Evolutionary conservation across 2,888 invertebrate species (phyloP).

Genomic region (Asteroscopus sphinx): DNA sequence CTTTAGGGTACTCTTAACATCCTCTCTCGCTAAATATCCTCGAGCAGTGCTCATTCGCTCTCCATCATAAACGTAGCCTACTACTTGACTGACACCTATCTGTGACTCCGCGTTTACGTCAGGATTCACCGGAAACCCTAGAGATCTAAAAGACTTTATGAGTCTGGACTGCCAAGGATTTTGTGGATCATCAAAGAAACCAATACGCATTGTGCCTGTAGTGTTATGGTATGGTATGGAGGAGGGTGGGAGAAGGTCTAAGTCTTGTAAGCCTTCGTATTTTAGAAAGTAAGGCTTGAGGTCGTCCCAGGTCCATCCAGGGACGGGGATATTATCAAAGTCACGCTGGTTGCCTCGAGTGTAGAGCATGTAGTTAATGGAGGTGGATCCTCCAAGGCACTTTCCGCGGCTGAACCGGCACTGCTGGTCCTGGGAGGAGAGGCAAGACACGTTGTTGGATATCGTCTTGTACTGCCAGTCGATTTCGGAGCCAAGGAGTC

Average conservation of each 20-base stretch:
- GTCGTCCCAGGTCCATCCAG: constrained; percentile 75
- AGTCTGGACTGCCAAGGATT: constrained; percentile 73
- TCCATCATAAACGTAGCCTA: constrained; percentile 70
- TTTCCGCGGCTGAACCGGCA: constrained; percentile 76
- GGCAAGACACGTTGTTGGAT: constrained; percentile 75
- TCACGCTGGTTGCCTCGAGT: constrained; percentile 73
- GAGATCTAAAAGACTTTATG: constrained; percentile 57
- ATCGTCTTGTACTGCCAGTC: constrained; percentile 74
- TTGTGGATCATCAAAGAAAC: constrained; percentile 64
- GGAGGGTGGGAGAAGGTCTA: constrained; percentile 62
- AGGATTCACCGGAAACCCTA: constrained; percentile 68
- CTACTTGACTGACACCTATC: constrained; percentile 69
- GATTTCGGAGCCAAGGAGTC: constrained; percentile 62
- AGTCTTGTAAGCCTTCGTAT: constrained; percentile 71
- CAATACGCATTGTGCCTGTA: constrained; percentile 67
- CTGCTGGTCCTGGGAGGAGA: constrained; percentile 59
- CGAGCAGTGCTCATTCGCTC: constrained; percentile 74
- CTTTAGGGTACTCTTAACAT: constrained; percentile 62
- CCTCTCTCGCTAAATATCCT: constrained; percentile 65
- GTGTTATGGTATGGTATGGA: constrained; percentile 75
- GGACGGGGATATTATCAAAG: constrained; percentile 64
- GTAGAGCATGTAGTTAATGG: constrained; percentile 80
- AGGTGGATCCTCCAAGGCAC: constrained; percentile 78
- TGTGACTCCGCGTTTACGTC: constrained; percentile 75
- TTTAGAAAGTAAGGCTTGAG: constrained; percentile 74